These are phyloP conservation scores for Nestor notabilis DNA, from an alignment of 2,113 vertebrate genomes.

Conservation along the genomic window DNA sequence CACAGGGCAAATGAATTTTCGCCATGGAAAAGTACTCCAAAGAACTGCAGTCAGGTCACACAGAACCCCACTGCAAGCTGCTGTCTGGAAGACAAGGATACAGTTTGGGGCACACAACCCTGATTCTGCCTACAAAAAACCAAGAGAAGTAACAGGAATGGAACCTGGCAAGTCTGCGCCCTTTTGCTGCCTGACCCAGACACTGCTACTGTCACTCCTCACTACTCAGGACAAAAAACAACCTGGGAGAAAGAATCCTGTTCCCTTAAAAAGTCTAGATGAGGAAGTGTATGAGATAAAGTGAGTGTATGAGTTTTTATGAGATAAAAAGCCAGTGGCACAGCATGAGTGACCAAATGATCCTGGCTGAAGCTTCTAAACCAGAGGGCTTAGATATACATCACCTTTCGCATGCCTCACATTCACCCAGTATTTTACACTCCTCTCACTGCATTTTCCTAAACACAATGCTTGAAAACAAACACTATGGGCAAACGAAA, in stretches of 20 bases:
- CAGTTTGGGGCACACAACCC: rapidly evolving
- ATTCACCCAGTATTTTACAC: not conserved
- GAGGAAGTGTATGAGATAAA: rapidly evolving
- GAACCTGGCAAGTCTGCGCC: not conserved
- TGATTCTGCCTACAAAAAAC: not conserved
- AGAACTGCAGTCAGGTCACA: not conserved
- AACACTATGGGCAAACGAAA: not conserved
- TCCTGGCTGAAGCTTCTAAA: not conserved
- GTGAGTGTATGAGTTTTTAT: no score
- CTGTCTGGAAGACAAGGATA: not conserved
- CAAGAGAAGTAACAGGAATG: not conserved
- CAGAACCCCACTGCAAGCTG: rapidly evolving
- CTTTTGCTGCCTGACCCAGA: not conserved
- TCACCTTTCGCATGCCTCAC: rapidly evolving
- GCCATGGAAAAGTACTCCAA: not conserved
- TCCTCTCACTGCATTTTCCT: not conserved
- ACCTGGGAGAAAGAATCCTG: not conserved
- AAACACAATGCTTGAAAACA: not conserved
- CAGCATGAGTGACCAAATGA: rapidly evolving
- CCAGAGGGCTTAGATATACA: not conserved
- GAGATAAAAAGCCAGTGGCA: not conserved
- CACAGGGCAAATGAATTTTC: not conserved
- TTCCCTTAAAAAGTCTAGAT: not conserved
- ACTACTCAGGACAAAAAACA: not conserved
- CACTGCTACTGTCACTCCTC: not conserved